Conservation (phyloP, 2,113 vertebrate species). For the Eretmochelys imbricata region DNA sequence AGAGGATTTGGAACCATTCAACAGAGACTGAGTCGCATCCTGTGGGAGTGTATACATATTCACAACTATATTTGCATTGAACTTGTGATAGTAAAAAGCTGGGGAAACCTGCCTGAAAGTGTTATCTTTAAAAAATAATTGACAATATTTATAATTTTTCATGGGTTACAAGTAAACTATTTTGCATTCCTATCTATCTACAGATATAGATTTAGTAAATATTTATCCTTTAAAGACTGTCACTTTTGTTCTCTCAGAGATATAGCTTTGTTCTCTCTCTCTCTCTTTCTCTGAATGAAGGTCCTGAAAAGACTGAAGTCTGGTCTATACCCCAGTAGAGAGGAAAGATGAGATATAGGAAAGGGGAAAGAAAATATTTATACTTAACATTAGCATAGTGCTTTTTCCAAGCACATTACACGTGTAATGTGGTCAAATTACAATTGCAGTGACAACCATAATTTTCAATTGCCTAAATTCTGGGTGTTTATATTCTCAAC, state of each 20-base stretch:
- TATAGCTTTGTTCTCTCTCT: not conserved
- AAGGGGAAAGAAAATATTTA: not conserved
- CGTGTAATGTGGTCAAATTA: not conserved
- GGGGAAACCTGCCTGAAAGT: no score
- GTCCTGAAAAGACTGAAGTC: not conserved
- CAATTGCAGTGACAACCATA: rapidly evolving
- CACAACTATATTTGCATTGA: no score
- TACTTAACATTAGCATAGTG: not conserved
- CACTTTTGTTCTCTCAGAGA: not conserved
- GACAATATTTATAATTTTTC: no score
- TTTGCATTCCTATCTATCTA: not conserved
- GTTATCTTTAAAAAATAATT: no score
- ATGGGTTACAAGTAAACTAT: not conserved
- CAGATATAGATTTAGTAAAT: not conserved
- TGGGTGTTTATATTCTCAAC: rapidly evolving
- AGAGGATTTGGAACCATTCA: no score
- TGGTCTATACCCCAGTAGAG: not conserved
- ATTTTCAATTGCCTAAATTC: rapidly evolving
- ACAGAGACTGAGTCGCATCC: no score
- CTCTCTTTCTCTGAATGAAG: not conserved
- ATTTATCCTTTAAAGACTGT: not conserved
- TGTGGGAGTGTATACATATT: no score
- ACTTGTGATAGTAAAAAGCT: no score
- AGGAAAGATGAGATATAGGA: not conserved
- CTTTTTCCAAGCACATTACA: not conserved